Percentiles rank a stretch among this genome's conserved stretches.
Conservation (phyloP, 2,888 invertebrate species). For the Teleogryllus oceanicus region DNA sequence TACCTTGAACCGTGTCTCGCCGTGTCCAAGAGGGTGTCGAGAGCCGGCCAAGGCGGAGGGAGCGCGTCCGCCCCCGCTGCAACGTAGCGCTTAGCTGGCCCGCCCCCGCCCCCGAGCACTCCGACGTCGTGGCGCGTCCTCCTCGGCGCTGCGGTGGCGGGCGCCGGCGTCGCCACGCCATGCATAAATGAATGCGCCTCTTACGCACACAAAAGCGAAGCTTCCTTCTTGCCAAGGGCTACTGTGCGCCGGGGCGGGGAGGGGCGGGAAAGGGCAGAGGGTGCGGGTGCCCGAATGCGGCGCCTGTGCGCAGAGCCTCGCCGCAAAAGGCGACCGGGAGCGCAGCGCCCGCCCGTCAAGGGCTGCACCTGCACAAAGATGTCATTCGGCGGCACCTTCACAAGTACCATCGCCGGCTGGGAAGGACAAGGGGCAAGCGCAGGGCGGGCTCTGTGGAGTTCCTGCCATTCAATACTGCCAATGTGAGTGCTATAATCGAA, state of each 20-base stretch:
- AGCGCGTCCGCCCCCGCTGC: neutral
- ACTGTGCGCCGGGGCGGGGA: neutral
- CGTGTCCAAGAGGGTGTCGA: neutral
- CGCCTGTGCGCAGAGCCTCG: neutral
- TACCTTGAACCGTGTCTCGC: neutral
- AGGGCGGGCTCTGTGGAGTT: neutral
- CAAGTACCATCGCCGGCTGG: neutral
- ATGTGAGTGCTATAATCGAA: no score
- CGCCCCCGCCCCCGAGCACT: neutral
- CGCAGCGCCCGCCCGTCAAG: neutral
- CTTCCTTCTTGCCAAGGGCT: neutral
- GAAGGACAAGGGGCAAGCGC: neutral
- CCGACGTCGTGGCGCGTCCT: neutral
- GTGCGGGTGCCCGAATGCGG: no score
- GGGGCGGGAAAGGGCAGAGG: no score
- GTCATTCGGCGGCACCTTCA: neutral
- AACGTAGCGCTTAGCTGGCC: slow-evolving; percentile 18
- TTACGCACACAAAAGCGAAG: neutral
- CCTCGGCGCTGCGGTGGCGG: neutral
- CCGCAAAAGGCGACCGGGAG: neutral
- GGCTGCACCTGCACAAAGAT: neutral
- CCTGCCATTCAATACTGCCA: no score
- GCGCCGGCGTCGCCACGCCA: neutral
- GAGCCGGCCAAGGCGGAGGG: neutral
- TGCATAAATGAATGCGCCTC: slow-evolving; percentile 18